Evolutionary conservation across 2,797 vertebrate genomes (phyloP).

Genomic region (Catostomus latipinnis): DNA sequence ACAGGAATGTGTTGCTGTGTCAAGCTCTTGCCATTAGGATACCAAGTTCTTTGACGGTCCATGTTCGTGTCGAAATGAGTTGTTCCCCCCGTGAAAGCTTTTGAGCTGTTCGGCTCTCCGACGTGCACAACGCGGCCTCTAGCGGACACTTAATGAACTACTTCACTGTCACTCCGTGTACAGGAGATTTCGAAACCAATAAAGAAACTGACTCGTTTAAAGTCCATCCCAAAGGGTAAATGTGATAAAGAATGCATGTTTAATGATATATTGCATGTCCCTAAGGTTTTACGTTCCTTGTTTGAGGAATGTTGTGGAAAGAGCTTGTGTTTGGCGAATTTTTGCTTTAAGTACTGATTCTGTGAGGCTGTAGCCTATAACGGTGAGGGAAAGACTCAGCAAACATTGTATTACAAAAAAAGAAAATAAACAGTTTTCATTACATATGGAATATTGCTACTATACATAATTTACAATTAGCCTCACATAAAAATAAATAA

Average conservation of each 20-base stretch:
- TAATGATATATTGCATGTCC: no score
- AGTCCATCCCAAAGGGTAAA: not conserved
- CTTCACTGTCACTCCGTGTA: no score
- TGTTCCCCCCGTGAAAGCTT: not conserved
- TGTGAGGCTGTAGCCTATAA: not conserved
- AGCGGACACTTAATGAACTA: not conserved
- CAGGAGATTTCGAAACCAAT: no score
- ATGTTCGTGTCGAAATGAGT: constrained; percentile 22
- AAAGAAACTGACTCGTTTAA: not conserved
- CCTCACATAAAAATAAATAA: not conserved
- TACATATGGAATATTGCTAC: not conserved
- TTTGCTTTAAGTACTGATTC: not conserved
- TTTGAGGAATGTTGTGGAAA: no score
- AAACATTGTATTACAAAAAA: not conserved
- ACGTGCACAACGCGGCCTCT: constrained; percentile 15
- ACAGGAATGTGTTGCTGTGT: constrained; percentile 20
- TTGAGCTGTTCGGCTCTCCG: not conserved
- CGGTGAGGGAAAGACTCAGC: not conserved
- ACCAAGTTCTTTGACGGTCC: constrained; percentile 15
- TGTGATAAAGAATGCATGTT: no score
- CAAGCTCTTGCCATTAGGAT: constrained; percentile 22
- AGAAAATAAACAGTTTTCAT: not conserved
- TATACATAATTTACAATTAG: not conserved
- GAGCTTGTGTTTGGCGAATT: not conserved
- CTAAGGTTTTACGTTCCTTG: no score